phyloP scores from a whole-genome alignment of 2,113 vertebrate genomes.

The Litocranius walleri region DNA sequence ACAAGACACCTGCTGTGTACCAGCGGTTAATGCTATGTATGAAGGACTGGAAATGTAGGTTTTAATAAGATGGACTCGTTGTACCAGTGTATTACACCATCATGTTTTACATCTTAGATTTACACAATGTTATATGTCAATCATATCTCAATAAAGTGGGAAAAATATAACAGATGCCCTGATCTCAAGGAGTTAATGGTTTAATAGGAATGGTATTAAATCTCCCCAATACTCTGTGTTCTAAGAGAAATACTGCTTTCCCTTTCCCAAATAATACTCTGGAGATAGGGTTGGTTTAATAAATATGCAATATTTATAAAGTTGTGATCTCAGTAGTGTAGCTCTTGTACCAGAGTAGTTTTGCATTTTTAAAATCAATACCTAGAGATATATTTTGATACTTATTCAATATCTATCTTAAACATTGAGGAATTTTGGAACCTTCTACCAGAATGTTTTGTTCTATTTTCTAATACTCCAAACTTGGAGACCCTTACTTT shows the following conservation, averaged over 20 bases:
- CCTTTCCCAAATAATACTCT: background rate
- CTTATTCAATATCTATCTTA: constrained; percentile 47
- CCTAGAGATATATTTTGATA: constrained; percentile 26
- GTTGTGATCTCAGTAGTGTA: background rate
- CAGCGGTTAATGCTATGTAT: background rate
- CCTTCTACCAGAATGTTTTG: background rate
- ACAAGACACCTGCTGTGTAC: background rate
- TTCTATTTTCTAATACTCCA: background rate
- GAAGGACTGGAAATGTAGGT: background rate
- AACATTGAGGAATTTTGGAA: background rate
- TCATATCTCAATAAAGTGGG: background rate
- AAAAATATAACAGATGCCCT: background rate
- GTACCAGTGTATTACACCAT: background rate
- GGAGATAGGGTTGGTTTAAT: background rate
- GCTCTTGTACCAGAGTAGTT: constrained; percentile 26
- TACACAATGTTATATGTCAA: background rate
- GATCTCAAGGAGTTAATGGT: background rate
- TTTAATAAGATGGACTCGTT: background rate
- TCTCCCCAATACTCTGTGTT: background rate
- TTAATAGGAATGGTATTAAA: background rate
- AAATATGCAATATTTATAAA: constrained; percentile 46
- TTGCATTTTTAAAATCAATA: constrained; percentile 44
- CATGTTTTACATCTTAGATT: background rate
- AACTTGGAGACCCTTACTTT: background rate
- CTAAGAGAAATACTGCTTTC: background rate